phyloP scores from a whole-genome alignment of 1,140 invertebrate genomes.

The Diplogasteroides magnus region DNA sequence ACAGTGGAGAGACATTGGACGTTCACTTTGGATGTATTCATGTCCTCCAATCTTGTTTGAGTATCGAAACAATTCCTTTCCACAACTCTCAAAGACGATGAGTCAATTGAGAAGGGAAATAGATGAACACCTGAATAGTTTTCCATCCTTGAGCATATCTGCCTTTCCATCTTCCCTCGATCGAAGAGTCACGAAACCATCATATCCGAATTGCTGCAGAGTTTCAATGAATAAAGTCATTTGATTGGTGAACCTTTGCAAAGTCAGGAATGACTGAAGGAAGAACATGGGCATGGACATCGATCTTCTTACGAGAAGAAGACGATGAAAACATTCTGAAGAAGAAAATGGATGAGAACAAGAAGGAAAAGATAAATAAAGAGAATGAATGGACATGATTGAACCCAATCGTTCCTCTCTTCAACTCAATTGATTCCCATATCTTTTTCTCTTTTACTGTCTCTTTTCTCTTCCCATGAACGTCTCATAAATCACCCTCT shows the following conservation, averaged over 20 bases:
- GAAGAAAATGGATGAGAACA: neutral
- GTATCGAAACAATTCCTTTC: constrained; percentile 63
- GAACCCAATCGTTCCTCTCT: too few species aligned
- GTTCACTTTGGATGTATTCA: constrained; percentile 60
- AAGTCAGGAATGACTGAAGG: constrained; percentile 63
- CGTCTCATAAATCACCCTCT: too few species aligned
- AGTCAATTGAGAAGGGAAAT: neutral
- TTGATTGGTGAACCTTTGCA: constrained; percentile 57
- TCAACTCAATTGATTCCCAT: too few species aligned
- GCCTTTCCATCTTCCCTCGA: constrained; percentile 57
- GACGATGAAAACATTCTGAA: constrained; percentile 10
- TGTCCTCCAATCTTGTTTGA: constrained; percentile 57
- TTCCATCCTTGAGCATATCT: constrained; percentile 62
- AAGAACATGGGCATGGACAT: constrained; percentile 64
- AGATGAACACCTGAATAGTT: constrained; percentile 57
- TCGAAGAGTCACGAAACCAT: constrained; percentile 62
- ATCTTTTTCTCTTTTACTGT: too few species aligned
- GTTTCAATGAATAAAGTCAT: neutral
- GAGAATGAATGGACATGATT: too few species aligned
- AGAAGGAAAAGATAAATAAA: neutral
- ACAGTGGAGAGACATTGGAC: constrained; percentile 66
- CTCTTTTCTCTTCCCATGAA: too few species aligned
- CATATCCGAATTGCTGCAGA: constrained; percentile 63
- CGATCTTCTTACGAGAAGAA: constrained; percentile 57
- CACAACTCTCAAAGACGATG: constrained; percentile 55